A percentile compares a stretch with the other conserved stretches of the same genome.
Evolutionary conservation across 1,140 invertebrate species (phyloP).

Genomic region (Drosophila pectinifera): DNA sequence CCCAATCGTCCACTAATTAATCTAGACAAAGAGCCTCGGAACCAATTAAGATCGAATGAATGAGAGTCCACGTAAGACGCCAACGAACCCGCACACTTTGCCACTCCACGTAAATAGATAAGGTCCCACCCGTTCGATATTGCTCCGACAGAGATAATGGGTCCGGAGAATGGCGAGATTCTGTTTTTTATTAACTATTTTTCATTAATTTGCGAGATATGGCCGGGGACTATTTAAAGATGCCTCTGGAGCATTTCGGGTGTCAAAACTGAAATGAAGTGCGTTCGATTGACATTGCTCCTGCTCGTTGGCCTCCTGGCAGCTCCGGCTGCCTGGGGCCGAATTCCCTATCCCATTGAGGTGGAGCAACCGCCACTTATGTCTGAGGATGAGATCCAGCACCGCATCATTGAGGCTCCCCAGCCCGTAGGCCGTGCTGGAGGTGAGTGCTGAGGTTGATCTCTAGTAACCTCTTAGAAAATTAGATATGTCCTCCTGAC

Average conservation of each 20-base stretch:
- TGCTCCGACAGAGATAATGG: conserved; percentile 26
- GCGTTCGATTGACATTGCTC: conserved; percentile 41
- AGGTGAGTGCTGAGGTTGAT: conserved; percentile 27
- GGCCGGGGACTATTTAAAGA: conserved; percentile 64
- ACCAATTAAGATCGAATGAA: conserved; percentile 51
- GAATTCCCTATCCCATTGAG: conserved; percentile 55
- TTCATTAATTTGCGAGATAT: conserved; percentile 59
- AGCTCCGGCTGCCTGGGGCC: conserved; percentile 55
- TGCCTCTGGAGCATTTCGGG: conserved; percentile 3
- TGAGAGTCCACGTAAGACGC: conserved; percentile 22
- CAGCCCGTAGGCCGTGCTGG: conserved; percentile 42
- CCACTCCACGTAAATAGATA: conserved; percentile 31
- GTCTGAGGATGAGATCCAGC: conserved; percentile 40
- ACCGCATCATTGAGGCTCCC: conserved; percentile 41
- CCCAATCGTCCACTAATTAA: conserved; percentile 31
- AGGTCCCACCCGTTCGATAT: conserved; percentile 10
- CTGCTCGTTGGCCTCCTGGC: conserved; percentile 46
- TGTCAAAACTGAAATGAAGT: conserved; percentile 66
- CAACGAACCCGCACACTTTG: conserved; percentile 24
- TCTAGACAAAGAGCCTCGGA: conserved; percentile 25
- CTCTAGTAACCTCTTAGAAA: no score
- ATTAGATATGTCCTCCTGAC: no score
- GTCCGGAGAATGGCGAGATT: conserved; percentile 21
- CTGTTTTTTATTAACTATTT: conserved; percentile 37
- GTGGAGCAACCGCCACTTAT: conserved; percentile 58